These are phyloP conservation scores for Campaea margaritaria DNA, from an alignment of 2,888 invertebrate genomes.

Conservation along the genomic window DNA sequence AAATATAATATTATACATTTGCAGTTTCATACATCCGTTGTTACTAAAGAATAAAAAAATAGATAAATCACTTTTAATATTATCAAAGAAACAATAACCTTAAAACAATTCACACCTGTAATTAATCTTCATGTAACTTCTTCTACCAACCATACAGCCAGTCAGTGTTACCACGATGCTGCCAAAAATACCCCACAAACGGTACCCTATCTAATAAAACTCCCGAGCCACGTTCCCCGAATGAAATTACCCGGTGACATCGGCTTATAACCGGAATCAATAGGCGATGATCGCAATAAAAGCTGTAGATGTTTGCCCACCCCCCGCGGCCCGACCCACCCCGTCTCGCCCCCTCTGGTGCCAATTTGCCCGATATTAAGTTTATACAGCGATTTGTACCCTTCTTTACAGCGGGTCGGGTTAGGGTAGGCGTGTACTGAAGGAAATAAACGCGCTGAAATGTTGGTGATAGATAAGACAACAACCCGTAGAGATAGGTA, in stretches of 20 bases:
- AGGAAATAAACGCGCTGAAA: background rate
- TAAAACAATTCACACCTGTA: too few species aligned
- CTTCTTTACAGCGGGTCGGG: constrained; percentile 66
- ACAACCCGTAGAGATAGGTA: too few species aligned
- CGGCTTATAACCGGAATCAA: constrained; percentile 78
- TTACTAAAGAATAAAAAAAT: too few species aligned
- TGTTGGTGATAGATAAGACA: too few species aligned
- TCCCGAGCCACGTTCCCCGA: constrained; percentile 10
- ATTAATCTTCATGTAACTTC: background rate
- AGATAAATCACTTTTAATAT: too few species aligned
- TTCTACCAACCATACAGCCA: background rate
- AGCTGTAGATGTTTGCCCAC: constrained; percentile 67
- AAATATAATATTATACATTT: too few species aligned
- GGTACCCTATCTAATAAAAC: constrained; percentile 22
- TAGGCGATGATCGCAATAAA: constrained; percentile 77
- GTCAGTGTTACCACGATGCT: background rate
- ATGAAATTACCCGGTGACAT: constrained; percentile 46
- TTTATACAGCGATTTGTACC: constrained; percentile 83
- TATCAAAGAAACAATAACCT: too few species aligned
- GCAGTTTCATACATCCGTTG: too few species aligned
- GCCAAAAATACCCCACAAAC: constrained; percentile 3
- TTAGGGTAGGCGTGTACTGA: constrained; percentile 12
- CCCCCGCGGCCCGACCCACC: constrained; percentile 36
- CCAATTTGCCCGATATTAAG: constrained; percentile 81
- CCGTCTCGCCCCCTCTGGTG: constrained; percentile 58